phyloP scores from a whole-genome alignment of 2,797 vertebrate genomes.

The Okamejei kenojei region DNA sequence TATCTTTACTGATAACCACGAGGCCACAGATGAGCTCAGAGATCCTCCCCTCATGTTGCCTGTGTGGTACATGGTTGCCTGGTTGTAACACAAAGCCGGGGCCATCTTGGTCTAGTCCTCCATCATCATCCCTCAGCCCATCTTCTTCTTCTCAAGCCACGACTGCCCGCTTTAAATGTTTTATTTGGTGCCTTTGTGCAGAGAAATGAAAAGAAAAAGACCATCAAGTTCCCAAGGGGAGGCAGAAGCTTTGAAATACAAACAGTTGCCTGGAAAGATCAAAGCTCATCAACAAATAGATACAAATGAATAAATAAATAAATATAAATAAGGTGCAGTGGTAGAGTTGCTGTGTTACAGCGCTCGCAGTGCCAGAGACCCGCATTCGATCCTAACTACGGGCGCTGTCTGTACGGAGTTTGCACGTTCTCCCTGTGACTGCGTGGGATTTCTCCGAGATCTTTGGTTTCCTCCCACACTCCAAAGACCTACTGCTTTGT shows the following conservation, averaged over 20 bases:
- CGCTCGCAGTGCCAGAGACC: too few relatives aligned
- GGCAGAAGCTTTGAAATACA: not conserved
- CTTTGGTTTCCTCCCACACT: too few relatives aligned
- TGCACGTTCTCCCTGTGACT: too few relatives aligned
- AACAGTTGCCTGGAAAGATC: too few relatives aligned
- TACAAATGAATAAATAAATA: too few relatives aligned
- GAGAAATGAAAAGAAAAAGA: not conserved
- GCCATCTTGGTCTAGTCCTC: not conserved
- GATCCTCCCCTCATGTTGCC: not conserved
- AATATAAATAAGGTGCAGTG: too few relatives aligned
- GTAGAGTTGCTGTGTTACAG: too few relatives aligned
- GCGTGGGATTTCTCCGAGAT: too few relatives aligned
- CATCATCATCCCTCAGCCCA: not conserved
- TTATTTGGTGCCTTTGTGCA: not conserved
- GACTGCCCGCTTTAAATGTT: not conserved
- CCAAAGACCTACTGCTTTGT: too few relatives aligned
- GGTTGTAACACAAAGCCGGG: not conserved
- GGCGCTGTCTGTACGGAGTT: too few relatives aligned
- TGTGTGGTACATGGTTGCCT: not conserved
- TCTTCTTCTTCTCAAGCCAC: not conserved
- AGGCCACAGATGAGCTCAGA: not conserved
- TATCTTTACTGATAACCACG: not conserved
- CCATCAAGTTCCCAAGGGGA: not conserved
- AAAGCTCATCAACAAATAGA: too few relatives aligned
- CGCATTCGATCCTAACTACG: too few relatives aligned